Base-by-base conservation (phyloP, 2,113 vertebrate species). In the Helogale parvula region DNA sequence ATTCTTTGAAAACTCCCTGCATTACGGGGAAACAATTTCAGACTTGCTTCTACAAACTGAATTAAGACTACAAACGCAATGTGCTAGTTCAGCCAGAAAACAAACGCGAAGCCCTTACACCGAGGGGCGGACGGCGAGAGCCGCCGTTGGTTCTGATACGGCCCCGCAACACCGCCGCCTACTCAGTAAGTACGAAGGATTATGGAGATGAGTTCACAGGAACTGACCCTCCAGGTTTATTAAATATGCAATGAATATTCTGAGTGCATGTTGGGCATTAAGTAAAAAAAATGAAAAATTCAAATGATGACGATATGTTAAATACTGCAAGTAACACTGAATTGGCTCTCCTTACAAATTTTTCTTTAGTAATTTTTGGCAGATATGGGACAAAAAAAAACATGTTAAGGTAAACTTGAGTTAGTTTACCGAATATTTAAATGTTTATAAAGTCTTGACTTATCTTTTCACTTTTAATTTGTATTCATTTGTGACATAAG, bases 171-270 rank as follows among this genome's bases (percentile, higher is more conserved):
- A 95, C 93, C 97, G 96, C 95, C 96, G 95, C 97, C 94, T 91
- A 97, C 94, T 93, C 94, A 93, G 94, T 94, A 96, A 98, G 98
- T 96, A 97, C 97, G 96, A 98, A 98, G 98, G 97, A 98, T 99
- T 99, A 99, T 99, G 98, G 98, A 99, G 98, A 98, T 98, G 97
- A 99, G 97, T 80, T 95, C 97, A 98, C 97, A 98, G 98, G 96
- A 98, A 93, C 92, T 99, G 98, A 99, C 98, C 99, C 98, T 98
- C 97, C 96, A 99, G 97, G 98, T 98, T 98, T 98, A 99, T 98
- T 98, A 98, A 98, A 98, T 98, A 99, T 98, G 98, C 97, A 98
- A 57, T 83, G 69, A 97, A 93, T 97, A 98, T 95, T 97, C 97
- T 90, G 74, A 60, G 97, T 90, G 95, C 97, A 97, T 87, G 91